These are phyloP conservation scores for Ciconia maguari DNA, from an alignment of 2,113 vertebrate genomes.

Conservation along the genomic window DNA sequence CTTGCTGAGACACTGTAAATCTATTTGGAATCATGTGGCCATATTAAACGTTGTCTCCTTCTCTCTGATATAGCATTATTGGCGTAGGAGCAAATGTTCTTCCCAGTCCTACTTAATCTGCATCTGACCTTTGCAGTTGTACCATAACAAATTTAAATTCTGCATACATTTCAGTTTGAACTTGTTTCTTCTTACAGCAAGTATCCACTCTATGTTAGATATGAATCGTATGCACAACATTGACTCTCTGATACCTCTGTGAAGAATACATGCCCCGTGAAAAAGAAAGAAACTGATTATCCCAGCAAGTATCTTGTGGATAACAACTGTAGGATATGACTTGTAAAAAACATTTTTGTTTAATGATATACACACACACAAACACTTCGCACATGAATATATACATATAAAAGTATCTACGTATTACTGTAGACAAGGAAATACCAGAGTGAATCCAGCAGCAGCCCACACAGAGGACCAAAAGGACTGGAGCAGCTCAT, in stretches of 20 bases:
- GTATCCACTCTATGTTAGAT: not conserved
- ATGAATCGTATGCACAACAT: accelerated
- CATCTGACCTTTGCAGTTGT: not conserved
- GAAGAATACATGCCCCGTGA: not conserved
- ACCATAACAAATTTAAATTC: not conserved
- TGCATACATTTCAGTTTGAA: not conserved
- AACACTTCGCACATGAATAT: not conserved
- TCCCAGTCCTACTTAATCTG: not conserved
- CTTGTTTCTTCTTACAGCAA: not conserved
- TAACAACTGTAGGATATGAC: not conserved
- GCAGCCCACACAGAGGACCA: not conserved
- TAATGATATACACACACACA: not conserved
- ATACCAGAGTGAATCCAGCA: not conserved
- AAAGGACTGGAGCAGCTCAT: not conserved
- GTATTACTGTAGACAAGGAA: not conserved
- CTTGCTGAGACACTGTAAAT: not conserved
- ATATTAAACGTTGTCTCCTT: not conserved
- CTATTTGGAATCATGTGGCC: not conserved
- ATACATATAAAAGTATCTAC: too few species aligned
- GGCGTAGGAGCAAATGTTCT: not conserved
- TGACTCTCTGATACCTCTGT: not conserved
- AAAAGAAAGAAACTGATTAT: not conserved
- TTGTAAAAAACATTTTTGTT: not conserved
- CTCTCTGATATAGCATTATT: not conserved
- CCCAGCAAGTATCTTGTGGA: not conserved